Percentiles rank a stretch among this genome's conserved stretches.
Conservation (phyloP, 2,113 vertebrate genomes). For the Mastomys natalensis region DNA sequence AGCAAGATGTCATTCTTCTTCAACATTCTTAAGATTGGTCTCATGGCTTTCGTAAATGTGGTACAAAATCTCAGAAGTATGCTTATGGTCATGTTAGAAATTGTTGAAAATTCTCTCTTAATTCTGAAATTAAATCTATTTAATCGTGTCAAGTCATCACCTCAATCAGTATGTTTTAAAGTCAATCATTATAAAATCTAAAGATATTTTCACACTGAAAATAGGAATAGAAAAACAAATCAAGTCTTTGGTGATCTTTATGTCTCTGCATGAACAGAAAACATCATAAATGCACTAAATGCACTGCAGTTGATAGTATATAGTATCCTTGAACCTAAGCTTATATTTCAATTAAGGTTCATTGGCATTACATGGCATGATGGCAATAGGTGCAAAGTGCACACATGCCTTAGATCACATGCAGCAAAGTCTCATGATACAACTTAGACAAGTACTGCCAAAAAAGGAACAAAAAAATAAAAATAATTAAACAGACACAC, state of each 20-base stretch:
- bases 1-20: neutral
- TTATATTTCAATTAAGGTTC: neutral
- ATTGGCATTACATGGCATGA: neutral
- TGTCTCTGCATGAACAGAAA: neutral
- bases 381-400: fast-evolving
- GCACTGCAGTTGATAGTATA: no score
- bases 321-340: neutral
- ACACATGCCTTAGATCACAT: neutral
- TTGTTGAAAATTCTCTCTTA: fast-evolving
- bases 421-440: no score
- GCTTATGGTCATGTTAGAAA: neutral
- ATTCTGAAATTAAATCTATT: neutral
- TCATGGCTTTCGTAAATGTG: neutral
- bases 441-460: neutral
- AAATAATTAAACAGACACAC: no score
- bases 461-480: neutral
- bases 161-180: neutral
- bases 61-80: neutral
- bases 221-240: neutral
- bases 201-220: neutral
- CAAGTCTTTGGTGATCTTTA: neutral
- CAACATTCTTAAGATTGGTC: neutral
- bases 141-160: neutral
- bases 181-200: neutral
- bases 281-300: neutral